Base-by-base conservation (phyloP, 2,797 vertebrate species). In the Channallabes apus region DNA sequence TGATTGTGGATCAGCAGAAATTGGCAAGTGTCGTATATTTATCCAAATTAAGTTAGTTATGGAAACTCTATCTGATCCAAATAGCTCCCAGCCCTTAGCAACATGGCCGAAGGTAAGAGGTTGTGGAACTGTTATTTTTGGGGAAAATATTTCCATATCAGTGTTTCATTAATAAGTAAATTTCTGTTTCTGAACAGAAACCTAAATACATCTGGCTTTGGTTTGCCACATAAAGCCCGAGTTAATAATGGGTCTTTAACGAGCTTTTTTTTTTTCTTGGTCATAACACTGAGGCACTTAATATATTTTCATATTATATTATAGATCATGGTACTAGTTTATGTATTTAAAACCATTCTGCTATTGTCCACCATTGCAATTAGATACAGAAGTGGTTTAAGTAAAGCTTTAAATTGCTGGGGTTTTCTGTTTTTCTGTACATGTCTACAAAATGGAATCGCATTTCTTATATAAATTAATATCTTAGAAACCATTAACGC, bases 101-200 rank as follows among this genome's bases (percentile, higher is more conserved):
- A 86, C 78, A 67, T 91, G 88, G 86, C 85, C 86, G 80, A 88
- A 88, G 90, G 90, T 90, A 90, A 91, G 87, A 88, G 71, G 62
- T 87, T 64, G 5, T 17, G 29, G 62, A 79, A 62, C 35, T 67
- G 67, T 73, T 65, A 61, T 69, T 78, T 24, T 77, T 72, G 73
- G 77, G 81, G 15, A 17, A 75, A 79, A 32, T 67, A 38, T 41
- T 82, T 38, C 22, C 67, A 38, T 9, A 58, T 41, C 22, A 82
- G 1, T 46, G 32, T 59, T 71, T 72, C 7, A 11, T 82, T 71
- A 20, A 71, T 41, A 51, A 51, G 15, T 54, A 29, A 20, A 65
- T n/a, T 76, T 61, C 76, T 64, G 15, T 41, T 51, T 51, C 11
- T 51, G 46, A 80, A 65, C 15, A 65, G 41, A 67, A 80, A 67